These are phyloP conservation scores for Chymomyza costata DNA, from an alignment of 1,140 invertebrate species.

Conservation along the genomic window DNA sequence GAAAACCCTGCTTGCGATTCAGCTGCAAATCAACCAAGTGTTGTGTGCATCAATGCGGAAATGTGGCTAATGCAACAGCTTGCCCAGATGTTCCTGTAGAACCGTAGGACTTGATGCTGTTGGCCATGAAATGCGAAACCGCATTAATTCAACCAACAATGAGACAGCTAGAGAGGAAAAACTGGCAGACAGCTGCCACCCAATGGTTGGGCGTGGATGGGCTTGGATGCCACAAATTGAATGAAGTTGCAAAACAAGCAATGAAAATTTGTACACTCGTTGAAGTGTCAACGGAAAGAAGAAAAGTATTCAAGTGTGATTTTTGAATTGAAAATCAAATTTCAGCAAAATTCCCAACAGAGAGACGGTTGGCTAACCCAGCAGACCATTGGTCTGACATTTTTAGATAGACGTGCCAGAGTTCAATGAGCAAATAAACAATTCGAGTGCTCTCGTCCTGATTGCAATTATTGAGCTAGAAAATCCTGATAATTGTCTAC, in stretches of 20 bases:
- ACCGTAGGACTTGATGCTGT: no score
- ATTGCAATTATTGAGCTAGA: slow-evolving; percentile 46
- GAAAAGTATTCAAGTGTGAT: slow-evolving; percentile 39
- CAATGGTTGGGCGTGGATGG: no score
- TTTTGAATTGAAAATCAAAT: slow-evolving; percentile 36
- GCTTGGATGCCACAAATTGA: slow-evolving; percentile 8
- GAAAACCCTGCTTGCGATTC: no score
- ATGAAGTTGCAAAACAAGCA: slow-evolving; percentile 18
- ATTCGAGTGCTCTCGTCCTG: slow-evolving; percentile 34
- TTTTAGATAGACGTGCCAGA: slow-evolving; percentile 4
- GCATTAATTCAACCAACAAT: slow-evolving; percentile 28
- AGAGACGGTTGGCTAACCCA: neutral
- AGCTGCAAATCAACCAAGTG: slow-evolving; percentile 1
- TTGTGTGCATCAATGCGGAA: slow-evolving; percentile 2
- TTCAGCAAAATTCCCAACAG: slow-evolving; percentile 13
- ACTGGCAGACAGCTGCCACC: neutral
- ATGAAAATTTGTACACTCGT: slow-evolving; percentile 12
- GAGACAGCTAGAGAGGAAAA: slow-evolving; percentile 1
- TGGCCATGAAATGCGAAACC: slow-evolving; percentile 24
- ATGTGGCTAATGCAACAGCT: slow-evolving; percentile 13
- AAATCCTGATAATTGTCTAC: slow-evolving; percentile 30
- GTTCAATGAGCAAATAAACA: slow-evolving; percentile 22
- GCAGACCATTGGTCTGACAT: slow-evolving; percentile 1
- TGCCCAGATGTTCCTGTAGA: slow-evolving; percentile 12
- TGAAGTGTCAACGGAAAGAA: slow-evolving; percentile 43